Base-by-base conservation (phyloP, 1,140 invertebrate species). In the Zaprionus capensis region DNA sequence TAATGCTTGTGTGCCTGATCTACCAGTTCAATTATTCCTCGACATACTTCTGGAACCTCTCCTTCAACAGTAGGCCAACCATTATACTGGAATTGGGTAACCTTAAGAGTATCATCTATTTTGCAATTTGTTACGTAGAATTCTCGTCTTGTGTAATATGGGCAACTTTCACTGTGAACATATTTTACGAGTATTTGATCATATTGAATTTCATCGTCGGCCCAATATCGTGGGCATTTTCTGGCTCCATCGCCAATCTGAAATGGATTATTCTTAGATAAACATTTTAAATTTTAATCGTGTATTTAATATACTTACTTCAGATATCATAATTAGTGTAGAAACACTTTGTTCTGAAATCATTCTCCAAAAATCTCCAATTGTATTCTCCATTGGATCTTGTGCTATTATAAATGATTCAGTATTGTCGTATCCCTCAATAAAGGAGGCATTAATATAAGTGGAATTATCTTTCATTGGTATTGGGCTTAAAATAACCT, bases 381-480 rank as follows among this genome's bases (percentile, higher is more conserved):
- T 95, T 1, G 98, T 99, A 70, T 95, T 94, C 31, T 97, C 97
- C 63, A 99, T 91, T 1, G 98, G 98, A 94, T 99, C 98, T 94
- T 99, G 98, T 2, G 98, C 97, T 53, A 99, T 98, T 51, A 99
- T 98, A 93, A 98, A 99, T 17, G 97, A 97, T 93, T 98, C 97
- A 1, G 96, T 96, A 93, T 98, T 98, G 90, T 99, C 97, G 91
- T 99, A 99, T 17, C 98, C 98, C 94, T 99, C 98, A 80, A 99
- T 98, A 93, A 98, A 99, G 2, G 98, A 98, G 2, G 98, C 98
- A 93, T 99, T 99, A 79, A 99, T 99, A 91, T 99, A 99, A 1
- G 98, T 98, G 28, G 97, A 98, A 92, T 97, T 97, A 92, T 99
- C 98, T 84, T 95, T 95, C 31, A 95, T 95, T 58, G 97, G 95